These are phyloP conservation scores for Callorhinus ursinus DNA, from an alignment of 2,113 vertebrate genomes.

Conservation along the genomic window DNA sequence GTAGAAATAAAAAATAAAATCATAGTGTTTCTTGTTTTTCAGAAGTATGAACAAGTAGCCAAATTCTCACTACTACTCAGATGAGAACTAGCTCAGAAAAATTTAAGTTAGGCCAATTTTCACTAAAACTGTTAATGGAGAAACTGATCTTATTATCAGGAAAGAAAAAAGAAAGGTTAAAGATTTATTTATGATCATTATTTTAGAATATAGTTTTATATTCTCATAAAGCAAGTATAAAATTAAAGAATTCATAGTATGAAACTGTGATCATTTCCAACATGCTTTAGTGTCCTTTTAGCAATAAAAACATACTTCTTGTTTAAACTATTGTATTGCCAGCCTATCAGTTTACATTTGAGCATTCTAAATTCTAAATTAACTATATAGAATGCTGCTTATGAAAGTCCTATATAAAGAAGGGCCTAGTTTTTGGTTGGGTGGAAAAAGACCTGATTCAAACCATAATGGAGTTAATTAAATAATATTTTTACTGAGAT, in stretches of 20 bases:
- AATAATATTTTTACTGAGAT: not conserved
- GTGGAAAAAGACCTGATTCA: not conserved
- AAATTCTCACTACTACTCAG: slow-evolving; percentile 27
- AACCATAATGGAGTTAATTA: not conserved
- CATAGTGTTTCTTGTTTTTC: slow-evolving; percentile 7
- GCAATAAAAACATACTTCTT: slow-evolving; percentile 13
- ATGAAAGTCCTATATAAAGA: not conserved
- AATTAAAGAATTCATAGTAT: slow-evolving; percentile 9
- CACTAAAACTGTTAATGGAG: not conserved
- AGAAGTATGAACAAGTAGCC: not conserved
- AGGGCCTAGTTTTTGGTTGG: not conserved
- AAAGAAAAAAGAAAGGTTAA: slow-evolving; percentile 6
- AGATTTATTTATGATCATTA: not conserved
- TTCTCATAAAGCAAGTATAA: slow-evolving; percentile 40
- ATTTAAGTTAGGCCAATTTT: not conserved
- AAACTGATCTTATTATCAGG: not conserved
- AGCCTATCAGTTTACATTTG: not conserved
- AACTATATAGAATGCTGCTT: not conserved
- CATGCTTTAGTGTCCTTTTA: slow-evolving; percentile 18
- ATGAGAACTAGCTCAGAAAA: slow-evolving; percentile 46
- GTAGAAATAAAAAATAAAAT: slow-evolving; percentile 32
- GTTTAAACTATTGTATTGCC: slow-evolving; percentile 9
- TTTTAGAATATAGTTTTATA: slow-evolving; percentile 10
- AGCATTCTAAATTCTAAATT: not conserved
- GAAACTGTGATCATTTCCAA: not conserved